These are phyloP conservation scores for Eutolmus rufibarbis DNA, from an alignment of 2,888 invertebrate genomes.

Conservation along the genomic window DNA sequence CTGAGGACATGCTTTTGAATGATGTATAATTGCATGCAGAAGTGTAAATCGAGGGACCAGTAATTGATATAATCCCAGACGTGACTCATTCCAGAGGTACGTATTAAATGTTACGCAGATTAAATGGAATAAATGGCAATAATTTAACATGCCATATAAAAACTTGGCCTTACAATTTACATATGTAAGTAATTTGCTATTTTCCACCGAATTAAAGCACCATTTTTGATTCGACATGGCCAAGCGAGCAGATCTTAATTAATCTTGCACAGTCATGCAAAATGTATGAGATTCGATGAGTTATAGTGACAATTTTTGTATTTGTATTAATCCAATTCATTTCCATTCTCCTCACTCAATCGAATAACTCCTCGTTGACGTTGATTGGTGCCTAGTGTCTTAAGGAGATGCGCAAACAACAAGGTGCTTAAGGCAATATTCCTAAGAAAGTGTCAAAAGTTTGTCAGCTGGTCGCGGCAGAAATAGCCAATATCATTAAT, in stretches of 20 bases:
- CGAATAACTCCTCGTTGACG: not conserved
- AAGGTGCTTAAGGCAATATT: not conserved
- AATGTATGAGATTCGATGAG: not conserved
- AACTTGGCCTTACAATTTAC: not conserved
- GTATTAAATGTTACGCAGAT: not conserved
- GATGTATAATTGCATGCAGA: not conserved
- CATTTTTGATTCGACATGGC: not conserved
- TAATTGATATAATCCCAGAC: not conserved
- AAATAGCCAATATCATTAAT: not conserved
- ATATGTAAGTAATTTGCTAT: not conserved
- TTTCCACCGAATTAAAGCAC: not conserved
- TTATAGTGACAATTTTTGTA: not conserved
- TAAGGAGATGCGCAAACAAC: not conserved
- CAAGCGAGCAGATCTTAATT: not conserved
- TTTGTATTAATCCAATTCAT: not conserved
- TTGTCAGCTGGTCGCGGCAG: not conserved
- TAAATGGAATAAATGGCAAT: not conserved
- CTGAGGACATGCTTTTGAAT: not conserved
- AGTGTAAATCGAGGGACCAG: not conserved
- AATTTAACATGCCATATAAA: not conserved
- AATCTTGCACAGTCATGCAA: not conserved
- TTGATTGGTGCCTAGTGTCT: not conserved
- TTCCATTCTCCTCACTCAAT: not conserved
- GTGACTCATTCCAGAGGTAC: not conserved
- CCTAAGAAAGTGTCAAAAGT: not conserved